Evolutionary conservation across 2,113 vertebrate species (phyloP), one percentile per base, ranked within the genome.

Genomic region (Lagenorhynchus albirostris): DNA sequence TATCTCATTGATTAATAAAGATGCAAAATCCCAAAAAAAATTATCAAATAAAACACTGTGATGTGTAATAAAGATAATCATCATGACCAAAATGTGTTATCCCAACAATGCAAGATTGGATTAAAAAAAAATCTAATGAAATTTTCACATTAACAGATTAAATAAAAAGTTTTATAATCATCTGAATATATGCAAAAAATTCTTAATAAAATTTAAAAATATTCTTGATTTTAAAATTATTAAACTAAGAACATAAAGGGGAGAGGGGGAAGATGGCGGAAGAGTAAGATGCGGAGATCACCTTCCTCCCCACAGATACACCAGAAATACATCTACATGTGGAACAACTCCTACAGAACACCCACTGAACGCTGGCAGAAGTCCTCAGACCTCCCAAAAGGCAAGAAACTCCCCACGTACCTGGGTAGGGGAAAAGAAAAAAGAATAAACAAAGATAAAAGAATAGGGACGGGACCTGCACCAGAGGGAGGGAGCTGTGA

Each of bases 41-140:
- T 71, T 71, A 71, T 79, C 62, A 93, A 93, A 86, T 33, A 73
- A 12, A 70, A 58, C 17, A 96, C 12, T 74, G 13, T 81, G n/a
- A 85, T 60, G 47, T 71, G 8, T 55, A 84, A 63, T 83, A 83
- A 82, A 87, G 5, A 82, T 13, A 62, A 73, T 60, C 1, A 74
- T 20, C 26, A 80, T 85, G 53, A 73, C 6, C 36, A 89, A 79
- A 29, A 10, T 92, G 63, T 5, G 2, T 62, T 95, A 76, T 71
- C 14, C 20, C 36, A 76, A 12, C 18, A 87, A 82, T 38, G 18
- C 12, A 83, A 63, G 8, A 13, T 84, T 88, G 25, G 11, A 79
- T 91, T 82, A 91, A 88, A 88, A 76, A 76, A 93, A 81, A 86
- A 60, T 21, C 6, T 80, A 62, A 86, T 62, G 44, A 91, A 91